Conservation (phyloP, 2,888 invertebrate genomes). For the Junonia oenone region DNA sequence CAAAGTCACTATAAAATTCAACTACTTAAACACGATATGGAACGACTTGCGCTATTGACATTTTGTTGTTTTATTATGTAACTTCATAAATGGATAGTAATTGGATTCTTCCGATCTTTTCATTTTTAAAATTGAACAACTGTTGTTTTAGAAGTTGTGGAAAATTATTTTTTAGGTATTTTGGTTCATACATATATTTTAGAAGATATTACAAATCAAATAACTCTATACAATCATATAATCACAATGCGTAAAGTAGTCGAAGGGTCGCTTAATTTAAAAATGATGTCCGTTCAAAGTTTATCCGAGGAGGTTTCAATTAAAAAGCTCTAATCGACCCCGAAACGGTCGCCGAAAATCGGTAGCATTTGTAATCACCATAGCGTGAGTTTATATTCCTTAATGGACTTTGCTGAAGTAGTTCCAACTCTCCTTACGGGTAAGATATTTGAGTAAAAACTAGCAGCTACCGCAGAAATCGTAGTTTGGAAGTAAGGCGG, state of each 20-base stretch:
- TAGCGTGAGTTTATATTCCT: constrained; percentile 72
- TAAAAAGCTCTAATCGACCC: constrained; percentile 66
- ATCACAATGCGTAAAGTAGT: constrained; percentile 2
- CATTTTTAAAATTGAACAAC: no score
- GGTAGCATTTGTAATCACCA: constrained; percentile 70
- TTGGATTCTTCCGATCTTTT: no score
- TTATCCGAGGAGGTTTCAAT: constrained; percentile 57
- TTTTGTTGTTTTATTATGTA: not conserved
- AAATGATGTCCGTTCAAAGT: constrained; percentile 40
- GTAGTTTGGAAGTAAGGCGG: constrained; percentile 70
- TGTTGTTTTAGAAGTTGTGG: no score
- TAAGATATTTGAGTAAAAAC: constrained; percentile 79
- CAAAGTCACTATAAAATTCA: constrained; percentile 14
- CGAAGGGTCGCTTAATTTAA: constrained; percentile 19
- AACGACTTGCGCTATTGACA: not conserved
- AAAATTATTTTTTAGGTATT: no score
- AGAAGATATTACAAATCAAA: not conserved
- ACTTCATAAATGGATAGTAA: not conserved
- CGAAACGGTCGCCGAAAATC: constrained; percentile 66
- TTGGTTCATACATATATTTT: not conserved
- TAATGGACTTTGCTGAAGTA: constrained; percentile 77
- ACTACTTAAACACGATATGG: constrained; percentile 6
- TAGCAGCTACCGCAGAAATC: constrained; percentile 69
- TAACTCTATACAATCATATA: not conserved
- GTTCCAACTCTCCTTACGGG: constrained; percentile 76